Evolutionary conservation across 64 coral and sea anemone genomes (phyloP).

Genomic region (Anthopleura sola): DNA sequence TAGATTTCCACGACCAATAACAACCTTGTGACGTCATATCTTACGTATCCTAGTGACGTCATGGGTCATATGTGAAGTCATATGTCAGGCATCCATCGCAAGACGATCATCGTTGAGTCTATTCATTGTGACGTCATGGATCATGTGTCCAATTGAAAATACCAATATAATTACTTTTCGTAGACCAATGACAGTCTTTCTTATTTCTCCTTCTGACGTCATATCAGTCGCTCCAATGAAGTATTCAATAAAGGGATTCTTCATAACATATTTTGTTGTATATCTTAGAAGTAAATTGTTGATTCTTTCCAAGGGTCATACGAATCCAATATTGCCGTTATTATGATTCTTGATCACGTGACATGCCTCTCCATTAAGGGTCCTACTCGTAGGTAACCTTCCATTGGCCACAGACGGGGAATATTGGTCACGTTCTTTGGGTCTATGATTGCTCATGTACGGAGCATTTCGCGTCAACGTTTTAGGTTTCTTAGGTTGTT

Average conservation of each 20-base stretch:
- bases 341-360: slow-evolving; percentile 70
- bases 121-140: background rate
- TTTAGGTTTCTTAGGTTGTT: slow-evolving; percentile 24
- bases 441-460: background rate
- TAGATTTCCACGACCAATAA: no score
- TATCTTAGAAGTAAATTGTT: background rate
- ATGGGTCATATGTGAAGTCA: no score
- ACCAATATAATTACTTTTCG: background rate
- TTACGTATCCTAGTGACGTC: no score
- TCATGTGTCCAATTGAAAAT: background rate
- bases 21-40: no score
- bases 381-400: background rate
- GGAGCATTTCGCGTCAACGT: background rate
- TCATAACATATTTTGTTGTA: background rate
- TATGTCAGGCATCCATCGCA: background rate
- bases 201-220: background rate
- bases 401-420: background rate
- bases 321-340: slow-evolving; percentile 12
- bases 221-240: background rate
- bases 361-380: slow-evolving; percentile 40
- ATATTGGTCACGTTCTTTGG: background rate
- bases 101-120: no score
- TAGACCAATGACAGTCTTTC: background rate
- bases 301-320: background rate
- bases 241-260: background rate